phyloP scores from a whole-genome alignment of 2,888 invertebrate species.

The Sminthurinus aureus region DNA sequence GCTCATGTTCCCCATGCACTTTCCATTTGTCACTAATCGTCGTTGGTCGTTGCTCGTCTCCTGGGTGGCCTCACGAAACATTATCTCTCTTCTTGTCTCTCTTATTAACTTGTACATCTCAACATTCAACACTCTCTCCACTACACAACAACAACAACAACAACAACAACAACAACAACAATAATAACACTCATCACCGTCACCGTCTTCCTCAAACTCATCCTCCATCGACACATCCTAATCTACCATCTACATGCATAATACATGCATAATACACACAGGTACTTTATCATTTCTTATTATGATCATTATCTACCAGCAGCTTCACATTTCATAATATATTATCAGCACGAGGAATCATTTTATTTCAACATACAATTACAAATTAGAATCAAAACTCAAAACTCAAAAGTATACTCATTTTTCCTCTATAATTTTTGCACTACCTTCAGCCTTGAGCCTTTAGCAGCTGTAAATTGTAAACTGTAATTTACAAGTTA shows the following conservation, averaged over 20 bases:
- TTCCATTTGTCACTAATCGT: slow-evolving; percentile 36
- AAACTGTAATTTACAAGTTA: neutral
- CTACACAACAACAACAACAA: neutral
- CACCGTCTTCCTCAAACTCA: neutral
- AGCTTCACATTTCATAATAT: no score
- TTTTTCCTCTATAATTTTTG: no score
- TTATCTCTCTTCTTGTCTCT: slow-evolving; percentile 25
- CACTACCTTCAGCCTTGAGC: no score
- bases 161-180: neutral
- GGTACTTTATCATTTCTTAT: no score
- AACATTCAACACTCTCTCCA: neutral
- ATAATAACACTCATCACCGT: neutral
- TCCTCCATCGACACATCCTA: neutral
- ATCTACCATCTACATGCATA: neutral
- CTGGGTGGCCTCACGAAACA: slow-evolving; percentile 28
- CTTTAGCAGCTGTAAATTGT: no score
- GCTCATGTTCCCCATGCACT: neutral
- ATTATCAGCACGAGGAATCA: no score
- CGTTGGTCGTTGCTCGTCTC: slow-evolving; percentile 4
- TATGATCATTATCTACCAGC: no score
- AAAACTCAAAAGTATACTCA: no score
- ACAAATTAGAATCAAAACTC: no score
- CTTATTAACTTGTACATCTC: neutral
- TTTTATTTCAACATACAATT: no score
- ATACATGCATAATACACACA: no score